phyloP scores from a whole-genome alignment of 2,797 vertebrate species.

The Lithobates sylvaticus region DNA sequence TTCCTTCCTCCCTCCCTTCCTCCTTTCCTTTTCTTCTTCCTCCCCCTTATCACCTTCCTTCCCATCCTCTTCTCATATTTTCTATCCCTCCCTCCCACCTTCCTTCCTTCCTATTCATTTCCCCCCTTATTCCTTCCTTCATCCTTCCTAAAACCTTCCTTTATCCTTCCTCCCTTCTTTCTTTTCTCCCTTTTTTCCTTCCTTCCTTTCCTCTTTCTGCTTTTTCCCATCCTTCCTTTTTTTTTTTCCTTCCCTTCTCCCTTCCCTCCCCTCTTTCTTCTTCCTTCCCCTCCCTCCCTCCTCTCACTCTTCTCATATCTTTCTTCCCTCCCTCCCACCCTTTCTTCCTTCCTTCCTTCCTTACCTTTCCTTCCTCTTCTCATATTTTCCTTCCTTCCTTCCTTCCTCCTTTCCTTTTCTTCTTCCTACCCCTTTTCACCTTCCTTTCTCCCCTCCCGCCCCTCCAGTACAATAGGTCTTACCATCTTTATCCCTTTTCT shows the following conservation, averaged over 20 bases:
- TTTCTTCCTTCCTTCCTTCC: background rate
- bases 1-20: too few species aligned
- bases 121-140: too few species aligned
- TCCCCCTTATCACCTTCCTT: too few species aligned
- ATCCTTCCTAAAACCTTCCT: too few species aligned
- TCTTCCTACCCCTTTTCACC: background rate
- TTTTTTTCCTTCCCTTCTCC: background rate
- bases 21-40: too few species aligned
- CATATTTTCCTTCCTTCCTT: background rate
- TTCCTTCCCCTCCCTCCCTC: background rate
- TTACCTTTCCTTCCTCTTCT: background rate
- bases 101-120: too few species aligned
- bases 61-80: too few species aligned
- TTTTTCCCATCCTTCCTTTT: too few species aligned
- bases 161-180: too few species aligned
- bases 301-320: too few species aligned
- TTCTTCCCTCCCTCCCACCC: background rate
- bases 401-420: background rate
- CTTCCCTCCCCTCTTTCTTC: background rate
- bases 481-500: background rate
- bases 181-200: too few species aligned
- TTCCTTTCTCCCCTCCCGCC: background rate
- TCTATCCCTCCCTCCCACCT: too few species aligned
- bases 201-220: background rate
- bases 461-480: background rate